Base-by-base conservation (phyloP, 2,888 invertebrate genomes). In the Mycalesis mineus region DNA sequence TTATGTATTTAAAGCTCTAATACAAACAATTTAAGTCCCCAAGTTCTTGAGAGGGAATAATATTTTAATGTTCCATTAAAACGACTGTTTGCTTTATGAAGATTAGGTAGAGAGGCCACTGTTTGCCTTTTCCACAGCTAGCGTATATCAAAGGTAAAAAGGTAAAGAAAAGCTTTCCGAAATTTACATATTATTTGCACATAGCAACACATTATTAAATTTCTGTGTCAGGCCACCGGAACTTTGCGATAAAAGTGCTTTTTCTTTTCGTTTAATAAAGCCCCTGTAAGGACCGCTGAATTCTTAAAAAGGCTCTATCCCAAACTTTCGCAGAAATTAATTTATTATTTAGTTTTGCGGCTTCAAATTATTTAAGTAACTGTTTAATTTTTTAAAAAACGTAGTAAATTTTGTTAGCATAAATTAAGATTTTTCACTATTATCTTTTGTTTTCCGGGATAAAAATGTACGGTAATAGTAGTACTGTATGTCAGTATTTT, bases 181-280 rank as follows among this genome's bases (percentile, higher is more conserved):
- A 40, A 60, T 60, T 60, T 54, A 57, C 54, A 60, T 60, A 40
- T 57, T 57, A 60, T 57, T 60, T 41, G 57, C 50, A 45, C 45
- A 37, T 36, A 44, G 48, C 13, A 54, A 49, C 41, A 52, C 56
- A 45, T 61, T 60, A 58, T 61, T 58, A 54, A 58, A 64, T 62
- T 48, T 57, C 59, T 54, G 39, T 61, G 63, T 62, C 58, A 61
- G 50, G 42, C 41, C 53, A 52, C 44, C 50, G 57, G 41, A 29
- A 56, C 52, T 49, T 55, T 41, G 45, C 39, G 41, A 53, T 58
- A 49, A 63, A 61, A 17, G 42, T 33, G 5, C 8, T 56, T 63
- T 58, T 56, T 42, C 47, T 50, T 47, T 44, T 28, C 14, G 7
- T 39, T 39, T 39, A 39, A 31, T 59, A 49, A 45, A 39, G 28